These are phyloP conservation scores for Oryzias woworae DNA, from an alignment of 2,113 vertebrate genomes.

Conservation along the genomic window DNA sequence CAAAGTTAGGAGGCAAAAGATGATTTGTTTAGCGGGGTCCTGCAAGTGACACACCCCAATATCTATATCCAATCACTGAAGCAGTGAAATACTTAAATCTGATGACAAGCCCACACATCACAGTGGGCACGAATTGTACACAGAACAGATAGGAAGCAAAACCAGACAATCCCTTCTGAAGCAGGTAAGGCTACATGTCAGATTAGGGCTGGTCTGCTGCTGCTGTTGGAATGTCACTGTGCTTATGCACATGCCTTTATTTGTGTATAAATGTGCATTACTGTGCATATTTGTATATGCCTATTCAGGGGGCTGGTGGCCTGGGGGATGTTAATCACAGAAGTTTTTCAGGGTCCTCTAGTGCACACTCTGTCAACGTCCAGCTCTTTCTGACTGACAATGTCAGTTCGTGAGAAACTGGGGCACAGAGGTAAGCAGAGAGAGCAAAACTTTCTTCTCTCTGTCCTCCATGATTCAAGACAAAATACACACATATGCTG, in stretches of 20 bases:
- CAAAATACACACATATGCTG: constrained; percentile 64
- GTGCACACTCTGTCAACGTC: constrained; percentile 51
- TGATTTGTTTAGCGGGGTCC: constrained; percentile 40
- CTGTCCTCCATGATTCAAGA: constrained; percentile 51
- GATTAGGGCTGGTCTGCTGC: constrained; percentile 79
- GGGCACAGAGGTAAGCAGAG: constrained; percentile 51
- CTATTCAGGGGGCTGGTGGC: constrained; percentile 35
- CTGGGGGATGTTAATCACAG: constrained; percentile 51
- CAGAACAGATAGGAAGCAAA: constrained; percentile 73
- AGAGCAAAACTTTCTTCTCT: constrained; percentile 25
- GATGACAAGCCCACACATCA: constrained; percentile 59
- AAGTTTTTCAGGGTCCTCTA: constrained; percentile 50
- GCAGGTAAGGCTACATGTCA: constrained; percentile 91
- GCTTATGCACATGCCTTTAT: constrained; percentile 49
- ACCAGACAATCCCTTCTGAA: constrained; percentile 60
- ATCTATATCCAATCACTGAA: constrained; percentile 58
- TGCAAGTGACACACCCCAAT: constrained; percentile 60
- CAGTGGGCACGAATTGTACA: constrained; percentile 48
- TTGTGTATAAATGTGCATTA: constrained; percentile 39
- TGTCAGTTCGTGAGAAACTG: constrained; percentile 51
- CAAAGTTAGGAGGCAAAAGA: constrained; percentile 30
- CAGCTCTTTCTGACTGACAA: constrained; percentile 49
- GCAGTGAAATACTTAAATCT: constrained; percentile 66
- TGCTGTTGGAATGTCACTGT: constrained; percentile 54
- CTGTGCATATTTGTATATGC: constrained; percentile 51